phyloP scores from a whole-genome alignment of 2,113 vertebrate genomes.

The Carassius gibelio region DNA sequence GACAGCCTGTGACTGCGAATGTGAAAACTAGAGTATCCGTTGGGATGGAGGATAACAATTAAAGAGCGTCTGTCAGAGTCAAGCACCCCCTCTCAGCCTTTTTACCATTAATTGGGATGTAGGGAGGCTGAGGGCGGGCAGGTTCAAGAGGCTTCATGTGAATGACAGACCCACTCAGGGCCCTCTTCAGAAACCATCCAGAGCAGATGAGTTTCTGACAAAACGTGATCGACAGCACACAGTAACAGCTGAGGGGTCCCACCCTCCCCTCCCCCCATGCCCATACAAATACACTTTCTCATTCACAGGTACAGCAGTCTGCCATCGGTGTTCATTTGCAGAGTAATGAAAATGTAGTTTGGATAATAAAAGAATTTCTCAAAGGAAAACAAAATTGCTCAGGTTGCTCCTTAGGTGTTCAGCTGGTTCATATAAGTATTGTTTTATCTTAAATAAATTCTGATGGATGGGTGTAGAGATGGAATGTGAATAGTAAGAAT shows the following conservation, averaged over 20 bases:
- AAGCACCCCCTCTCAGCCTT: slow-evolving; percentile 76
- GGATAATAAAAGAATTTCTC: slow-evolving; percentile 18
- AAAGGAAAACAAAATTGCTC: not conserved
- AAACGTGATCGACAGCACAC: slow-evolving; percentile 77
- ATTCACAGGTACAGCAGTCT: slow-evolving; percentile 58
- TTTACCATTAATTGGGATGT: slow-evolving; percentile 80
- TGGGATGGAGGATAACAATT: slow-evolving; percentile 78
- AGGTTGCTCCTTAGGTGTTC: not conserved
- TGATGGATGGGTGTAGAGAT: not conserved
- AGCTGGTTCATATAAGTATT: not conserved
- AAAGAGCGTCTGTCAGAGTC: slow-evolving; percentile 75
- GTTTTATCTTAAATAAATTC: not conserved
- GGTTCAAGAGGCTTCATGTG: slow-evolving; percentile 78
- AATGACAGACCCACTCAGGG: slow-evolving; percentile 71
- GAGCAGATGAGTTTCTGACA: slow-evolving; percentile 74
- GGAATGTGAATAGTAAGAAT: not conserved
- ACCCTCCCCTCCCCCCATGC: slow-evolving; percentile 33
- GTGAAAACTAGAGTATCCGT: slow-evolving; percentile 72
- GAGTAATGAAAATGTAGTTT: slow-evolving; percentile 16
- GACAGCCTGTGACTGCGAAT: slow-evolving; percentile 65
- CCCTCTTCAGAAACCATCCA: slow-evolving; percentile 63
- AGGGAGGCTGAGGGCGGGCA: slow-evolving; percentile 75
- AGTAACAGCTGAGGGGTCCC: slow-evolving; percentile 66
- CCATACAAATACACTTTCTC: slow-evolving; percentile 43
- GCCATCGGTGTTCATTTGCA: slow-evolving; percentile 37